phyloP scores from a whole-genome alignment of 2,113 vertebrate genomes.

The Notarius lentiginosus region DNA sequence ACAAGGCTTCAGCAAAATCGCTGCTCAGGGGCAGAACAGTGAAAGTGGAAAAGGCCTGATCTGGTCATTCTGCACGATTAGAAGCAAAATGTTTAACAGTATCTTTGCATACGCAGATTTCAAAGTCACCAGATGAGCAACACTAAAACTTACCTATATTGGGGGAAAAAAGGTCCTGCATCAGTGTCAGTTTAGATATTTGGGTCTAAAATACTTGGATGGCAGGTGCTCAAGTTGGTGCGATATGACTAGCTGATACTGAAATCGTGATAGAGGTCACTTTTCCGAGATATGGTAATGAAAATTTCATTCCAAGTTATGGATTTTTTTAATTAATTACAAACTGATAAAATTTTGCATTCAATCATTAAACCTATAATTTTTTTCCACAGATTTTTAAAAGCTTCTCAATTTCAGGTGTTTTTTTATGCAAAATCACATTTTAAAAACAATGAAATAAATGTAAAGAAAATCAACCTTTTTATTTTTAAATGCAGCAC shows the following conservation, averaged over 20 bases:
- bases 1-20: constrained; percentile 46
- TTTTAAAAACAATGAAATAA: no score
- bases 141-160: not conserved
- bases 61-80: constrained; percentile 44
- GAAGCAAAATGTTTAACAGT: constrained; percentile 7
- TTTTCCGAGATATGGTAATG: not conserved
- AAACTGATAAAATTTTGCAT: no score
- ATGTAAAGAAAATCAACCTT: no score
- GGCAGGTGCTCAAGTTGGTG: not conserved
- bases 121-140: constrained; percentile 25
- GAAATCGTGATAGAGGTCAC: not conserved
- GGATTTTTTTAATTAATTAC: not conserved
- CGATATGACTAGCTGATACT: not conserved
- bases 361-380: no score
- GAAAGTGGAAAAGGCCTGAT: constrained; percentile 18
- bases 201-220: not conserved
- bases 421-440: no score
- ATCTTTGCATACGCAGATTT: constrained; percentile 21
- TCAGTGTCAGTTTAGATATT: not conserved
- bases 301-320: no score
- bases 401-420: no score
- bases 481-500: no score
- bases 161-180: not conserved
- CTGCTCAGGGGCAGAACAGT: constrained; percentile 24
- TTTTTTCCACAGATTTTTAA: no score